These are phyloP conservation scores for Ceratosolen solmsi DNA, from an alignment of 1,140 invertebrate species.

Conservation along the genomic window DNA sequence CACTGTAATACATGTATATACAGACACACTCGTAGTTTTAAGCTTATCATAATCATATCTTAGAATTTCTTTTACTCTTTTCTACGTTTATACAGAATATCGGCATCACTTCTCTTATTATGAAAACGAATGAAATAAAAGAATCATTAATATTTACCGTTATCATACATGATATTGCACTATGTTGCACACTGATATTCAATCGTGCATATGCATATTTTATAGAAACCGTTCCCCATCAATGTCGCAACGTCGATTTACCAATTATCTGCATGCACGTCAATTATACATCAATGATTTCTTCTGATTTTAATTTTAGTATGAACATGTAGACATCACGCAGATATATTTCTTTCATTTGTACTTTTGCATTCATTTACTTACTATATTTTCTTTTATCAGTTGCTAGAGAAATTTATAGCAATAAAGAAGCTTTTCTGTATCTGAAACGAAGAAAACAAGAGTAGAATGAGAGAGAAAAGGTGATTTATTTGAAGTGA, in stretches of 20 bases:
- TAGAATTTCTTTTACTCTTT: neutral
- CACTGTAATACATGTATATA: neutral
- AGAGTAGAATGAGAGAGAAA: neutral
- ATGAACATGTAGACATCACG: neutral
- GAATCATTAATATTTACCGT: constrained; percentile 58
- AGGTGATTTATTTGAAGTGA: neutral
- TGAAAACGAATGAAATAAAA: constrained; percentile 25
- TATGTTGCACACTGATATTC: neutral
- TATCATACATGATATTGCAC: constrained; percentile 47
- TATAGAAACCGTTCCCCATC: neutral
- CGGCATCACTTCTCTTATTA: constrained; percentile 6
- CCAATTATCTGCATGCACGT: constrained; percentile 58
- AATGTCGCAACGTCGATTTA: constrained; percentile 52
- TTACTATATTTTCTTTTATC: constrained; percentile 57
- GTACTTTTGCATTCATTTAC: neutral
- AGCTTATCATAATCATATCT: neutral
- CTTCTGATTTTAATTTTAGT: neutral
- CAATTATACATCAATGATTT: constrained; percentile 26
- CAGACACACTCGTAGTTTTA: neutral
- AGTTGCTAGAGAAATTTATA: constrained; percentile 61
- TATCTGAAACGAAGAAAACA: neutral
- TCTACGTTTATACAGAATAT: neutral
- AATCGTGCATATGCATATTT: neutral
- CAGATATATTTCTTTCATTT: neutral
- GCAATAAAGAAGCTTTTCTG: constrained; percentile 63